Conservation (phyloP, 2,113 vertebrate species). For the Oriolus oriolus region DNA sequence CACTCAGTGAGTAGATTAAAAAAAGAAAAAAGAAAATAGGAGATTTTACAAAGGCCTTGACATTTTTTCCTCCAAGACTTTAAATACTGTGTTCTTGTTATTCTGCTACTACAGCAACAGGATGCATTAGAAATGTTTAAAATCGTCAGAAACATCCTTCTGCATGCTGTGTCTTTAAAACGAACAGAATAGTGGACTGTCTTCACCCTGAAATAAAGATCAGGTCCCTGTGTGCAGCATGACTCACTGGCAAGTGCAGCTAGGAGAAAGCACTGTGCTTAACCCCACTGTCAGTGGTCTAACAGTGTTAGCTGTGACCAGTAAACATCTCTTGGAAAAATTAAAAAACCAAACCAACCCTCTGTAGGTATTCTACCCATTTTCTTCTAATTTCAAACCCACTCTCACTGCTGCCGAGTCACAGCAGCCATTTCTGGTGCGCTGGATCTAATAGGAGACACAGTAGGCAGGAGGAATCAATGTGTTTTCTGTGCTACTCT, state of each 20-base stretch:
- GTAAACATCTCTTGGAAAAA: neutral
- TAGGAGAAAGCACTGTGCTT: neutral
- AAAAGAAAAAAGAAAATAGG: neutral
- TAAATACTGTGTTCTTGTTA: neutral
- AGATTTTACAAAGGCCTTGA: neutral
- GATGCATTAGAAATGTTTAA: neutral
- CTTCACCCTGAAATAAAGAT: neutral
- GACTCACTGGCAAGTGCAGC: neutral
- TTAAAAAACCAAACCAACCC: neutral
- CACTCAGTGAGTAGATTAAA: neutral
- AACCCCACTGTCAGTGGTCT: neutral
- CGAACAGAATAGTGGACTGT: neutral
- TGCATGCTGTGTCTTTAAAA: neutral
- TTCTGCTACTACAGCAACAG: neutral
- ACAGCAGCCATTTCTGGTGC: neutral
- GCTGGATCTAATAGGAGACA: neutral
- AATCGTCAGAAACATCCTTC: neutral
- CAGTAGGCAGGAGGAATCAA: slow-evolving; percentile 45
- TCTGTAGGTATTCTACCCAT: slow-evolving; percentile 2
- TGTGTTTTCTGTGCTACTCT: slow-evolving; percentile 63
- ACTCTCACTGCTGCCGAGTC: neutral
- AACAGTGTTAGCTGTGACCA: neutral
- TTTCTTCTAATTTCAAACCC: neutral
- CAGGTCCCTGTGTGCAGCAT: neutral
- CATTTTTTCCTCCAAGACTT: neutral